Percentiles rank a stretch among this genome's conserved stretches.
Conservation (phyloP, 2,113 vertebrate genomes). For the Sclerurus mexicanus region DNA sequence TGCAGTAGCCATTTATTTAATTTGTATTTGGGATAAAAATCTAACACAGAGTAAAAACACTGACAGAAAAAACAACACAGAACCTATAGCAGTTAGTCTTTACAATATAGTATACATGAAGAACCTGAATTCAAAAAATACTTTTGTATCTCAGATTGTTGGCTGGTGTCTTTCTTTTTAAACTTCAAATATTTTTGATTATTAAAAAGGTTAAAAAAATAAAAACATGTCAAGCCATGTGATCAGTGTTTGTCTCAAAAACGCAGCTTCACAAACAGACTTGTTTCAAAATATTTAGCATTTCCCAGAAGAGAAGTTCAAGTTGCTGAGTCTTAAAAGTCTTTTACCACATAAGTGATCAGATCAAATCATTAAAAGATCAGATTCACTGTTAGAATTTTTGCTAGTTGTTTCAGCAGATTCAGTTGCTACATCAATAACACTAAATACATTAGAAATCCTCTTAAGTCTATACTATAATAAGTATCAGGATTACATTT, state of each 20-base stretch:
- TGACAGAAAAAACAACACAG: background rate
- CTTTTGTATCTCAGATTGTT: background rate
- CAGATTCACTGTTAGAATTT: background rate
- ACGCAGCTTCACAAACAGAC: background rate
- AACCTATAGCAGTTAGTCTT: background rate
- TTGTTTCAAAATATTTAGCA: background rate
- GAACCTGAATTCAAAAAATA: background rate
- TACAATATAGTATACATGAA: background rate
- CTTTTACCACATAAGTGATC: background rate
- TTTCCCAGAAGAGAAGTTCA: background rate
- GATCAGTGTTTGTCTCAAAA: background rate
- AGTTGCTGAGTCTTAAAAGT: background rate
- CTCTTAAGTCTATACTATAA: background rate
- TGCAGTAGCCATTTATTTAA: background rate
- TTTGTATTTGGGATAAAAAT: background rate
- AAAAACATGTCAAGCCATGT: background rate
- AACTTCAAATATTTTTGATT: background rate
- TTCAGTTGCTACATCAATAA: background rate
- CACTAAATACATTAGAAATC: background rate
- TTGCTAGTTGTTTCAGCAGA: background rate
- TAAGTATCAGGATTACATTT: background rate
- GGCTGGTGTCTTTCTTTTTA: background rate
- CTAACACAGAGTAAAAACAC: background rate
- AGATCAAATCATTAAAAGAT: background rate
- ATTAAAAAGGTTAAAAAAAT: background rate